These are phyloP conservation scores for Capreolus pygargus DNA, from an alignment of 2,113 vertebrate genomes.

Conservation along the genomic window DNA sequence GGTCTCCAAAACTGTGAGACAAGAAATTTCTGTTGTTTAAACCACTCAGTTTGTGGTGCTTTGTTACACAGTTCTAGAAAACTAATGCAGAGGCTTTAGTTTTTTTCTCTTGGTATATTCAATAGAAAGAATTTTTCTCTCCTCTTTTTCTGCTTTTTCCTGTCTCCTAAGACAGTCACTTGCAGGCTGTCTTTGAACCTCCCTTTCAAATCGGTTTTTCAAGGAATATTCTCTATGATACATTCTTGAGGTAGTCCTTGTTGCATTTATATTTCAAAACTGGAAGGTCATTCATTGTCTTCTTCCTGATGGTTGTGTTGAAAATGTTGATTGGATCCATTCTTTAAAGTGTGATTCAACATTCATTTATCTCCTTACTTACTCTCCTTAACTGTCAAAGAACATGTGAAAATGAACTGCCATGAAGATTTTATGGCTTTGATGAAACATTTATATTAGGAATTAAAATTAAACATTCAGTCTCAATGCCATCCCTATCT, in stretches of 20 bases:
- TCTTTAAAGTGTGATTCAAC: background rate
- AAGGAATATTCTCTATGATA: background rate
- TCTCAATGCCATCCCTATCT: background rate
- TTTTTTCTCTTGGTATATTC: background rate
- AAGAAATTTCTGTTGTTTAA: background rate
- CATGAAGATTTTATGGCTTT: slow-evolving; percentile 6
- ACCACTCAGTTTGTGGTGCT: background rate
- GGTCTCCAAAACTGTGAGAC: background rate
- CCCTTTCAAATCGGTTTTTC: background rate
- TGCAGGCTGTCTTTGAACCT: background rate
- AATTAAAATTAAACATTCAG: slow-evolving; percentile 24
- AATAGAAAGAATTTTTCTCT: background rate
- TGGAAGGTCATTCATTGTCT: background rate
- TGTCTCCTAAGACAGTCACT: background rate
- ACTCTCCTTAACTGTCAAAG: background rate
- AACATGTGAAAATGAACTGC: background rate
- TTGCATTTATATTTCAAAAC: background rate
- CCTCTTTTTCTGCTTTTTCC: background rate
- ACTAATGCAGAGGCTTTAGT: background rate
- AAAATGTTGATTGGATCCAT: background rate
- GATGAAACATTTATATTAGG: background rate
- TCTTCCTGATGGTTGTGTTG: background rate
- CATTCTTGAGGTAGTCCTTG: background rate
- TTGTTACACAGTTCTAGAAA: background rate
- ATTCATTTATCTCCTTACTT: slow-evolving; percentile 1